phyloP scores from a whole-genome alignment of 2,797 vertebrate species.

The Hylomyscus alleni region DNA sequence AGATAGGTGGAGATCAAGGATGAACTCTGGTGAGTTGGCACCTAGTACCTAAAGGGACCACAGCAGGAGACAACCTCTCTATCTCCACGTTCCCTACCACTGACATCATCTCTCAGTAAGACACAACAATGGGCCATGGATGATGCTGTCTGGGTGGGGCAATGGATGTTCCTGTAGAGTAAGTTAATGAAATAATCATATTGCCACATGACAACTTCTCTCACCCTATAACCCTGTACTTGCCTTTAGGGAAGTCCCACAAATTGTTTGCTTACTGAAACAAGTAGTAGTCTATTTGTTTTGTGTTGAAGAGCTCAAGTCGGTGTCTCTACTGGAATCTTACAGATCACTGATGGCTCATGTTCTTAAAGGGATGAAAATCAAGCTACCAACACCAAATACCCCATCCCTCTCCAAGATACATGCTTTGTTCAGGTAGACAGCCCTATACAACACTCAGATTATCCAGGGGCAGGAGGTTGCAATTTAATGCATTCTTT shows the following conservation, averaged over 20 bases:
- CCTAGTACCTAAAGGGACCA: slow-evolving; percentile 37
- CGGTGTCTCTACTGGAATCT: slow-evolving; percentile 37
- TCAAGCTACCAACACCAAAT: neutral
- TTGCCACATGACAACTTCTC: slow-evolving; percentile 84
- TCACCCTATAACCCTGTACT: slow-evolving; percentile 55
- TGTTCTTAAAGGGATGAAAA: slow-evolving; percentile 14
- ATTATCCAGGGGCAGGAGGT: neutral
- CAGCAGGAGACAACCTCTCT: slow-evolving; percentile 71
- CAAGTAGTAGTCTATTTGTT: slow-evolving; percentile 47
- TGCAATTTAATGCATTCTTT: neutral
- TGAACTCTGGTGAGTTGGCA: neutral
- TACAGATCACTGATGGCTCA: neutral
- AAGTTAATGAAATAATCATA: slow-evolving; percentile 77
- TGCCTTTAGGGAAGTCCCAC: slow-evolving; percentile 69
- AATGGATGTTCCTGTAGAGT: slow-evolving; percentile 82
- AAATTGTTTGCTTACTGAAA: slow-evolving; percentile 53
- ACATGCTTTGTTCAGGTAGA: neutral
- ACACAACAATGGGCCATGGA: neutral
- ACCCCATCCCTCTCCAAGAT: neutral
- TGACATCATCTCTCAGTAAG: slow-evolving; percentile 71
- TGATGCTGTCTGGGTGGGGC: slow-evolving; percentile 41
- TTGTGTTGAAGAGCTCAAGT: slow-evolving; percentile 28
- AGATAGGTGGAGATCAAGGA: neutral
- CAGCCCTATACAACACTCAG: neutral
- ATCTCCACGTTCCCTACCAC: slow-evolving; percentile 69